These are phyloP conservation scores for Nansenia antarctica DNA, from an alignment of 2,113 vertebrate species.

Conservation along the genomic window DNA sequence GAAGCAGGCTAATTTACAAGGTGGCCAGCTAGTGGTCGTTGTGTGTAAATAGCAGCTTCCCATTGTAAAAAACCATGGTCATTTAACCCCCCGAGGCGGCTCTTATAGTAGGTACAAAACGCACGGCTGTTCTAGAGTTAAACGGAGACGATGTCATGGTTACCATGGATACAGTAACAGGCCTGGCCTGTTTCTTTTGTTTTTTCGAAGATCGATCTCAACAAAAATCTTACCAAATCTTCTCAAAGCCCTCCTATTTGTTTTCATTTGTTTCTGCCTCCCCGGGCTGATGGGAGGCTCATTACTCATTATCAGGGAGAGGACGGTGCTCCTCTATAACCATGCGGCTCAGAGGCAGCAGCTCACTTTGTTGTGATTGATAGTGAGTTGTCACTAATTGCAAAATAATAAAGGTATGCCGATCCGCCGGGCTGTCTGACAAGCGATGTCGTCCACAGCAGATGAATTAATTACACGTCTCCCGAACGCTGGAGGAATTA, in stretches of 20 bases:
- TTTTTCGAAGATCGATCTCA: too few relatives aligned
- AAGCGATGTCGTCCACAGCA: conserved; percentile 38
- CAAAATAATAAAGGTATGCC: conserved; percentile 66
- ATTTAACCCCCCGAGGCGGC: too few relatives aligned
- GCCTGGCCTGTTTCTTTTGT: too few relatives aligned
- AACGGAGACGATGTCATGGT: conserved; percentile 38
- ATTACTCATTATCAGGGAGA: conserved; percentile 52
- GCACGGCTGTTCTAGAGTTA: too few relatives aligned
- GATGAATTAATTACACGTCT: conserved; percentile 63
- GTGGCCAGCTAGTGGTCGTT: too few relatives aligned
- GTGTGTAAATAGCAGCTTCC: too few relatives aligned
- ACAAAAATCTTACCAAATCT: conserved; percentile 22
- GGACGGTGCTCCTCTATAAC: conserved; percentile 50
- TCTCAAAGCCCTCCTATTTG: conserved; percentile 41
- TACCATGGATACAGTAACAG: too few relatives aligned
- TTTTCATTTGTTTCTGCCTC: conserved; percentile 54
- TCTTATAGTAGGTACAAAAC: too few relatives aligned
- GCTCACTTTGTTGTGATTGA: conserved; percentile 65
- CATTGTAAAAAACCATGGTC: too few relatives aligned
- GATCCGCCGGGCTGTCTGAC: conserved; percentile 50
- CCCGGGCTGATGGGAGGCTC: conserved; percentile 39
- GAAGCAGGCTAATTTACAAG: too few relatives aligned
- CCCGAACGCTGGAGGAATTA: conserved; percentile 44
- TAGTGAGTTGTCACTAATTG: conserved; percentile 64
- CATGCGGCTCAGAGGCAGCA: conserved; percentile 45